phyloP scores from a whole-genome alignment of 2,113 vertebrate genomes.

The Lucifuga dentata region DNA sequence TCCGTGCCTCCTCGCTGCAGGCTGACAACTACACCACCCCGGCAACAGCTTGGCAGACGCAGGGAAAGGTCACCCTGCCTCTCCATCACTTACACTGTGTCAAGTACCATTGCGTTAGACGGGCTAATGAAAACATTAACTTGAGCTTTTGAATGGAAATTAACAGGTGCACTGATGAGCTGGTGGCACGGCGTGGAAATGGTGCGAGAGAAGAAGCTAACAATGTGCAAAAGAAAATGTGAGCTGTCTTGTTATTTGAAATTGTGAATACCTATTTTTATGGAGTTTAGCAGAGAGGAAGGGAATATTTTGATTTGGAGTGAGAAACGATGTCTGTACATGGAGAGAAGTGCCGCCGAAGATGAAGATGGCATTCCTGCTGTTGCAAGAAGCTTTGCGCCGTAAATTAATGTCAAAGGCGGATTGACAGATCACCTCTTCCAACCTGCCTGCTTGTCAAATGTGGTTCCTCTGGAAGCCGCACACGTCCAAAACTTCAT shows the following conservation, averaged over 20 bases:
- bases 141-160: slow-evolving; percentile 62
- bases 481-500: slow-evolving; percentile 19
- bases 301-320: slow-evolving; percentile 30
- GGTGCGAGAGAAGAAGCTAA: not conserved
- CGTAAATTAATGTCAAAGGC: slow-evolving; percentile 59
- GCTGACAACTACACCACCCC: slow-evolving; percentile 67
- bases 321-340: slow-evolving; percentile 30
- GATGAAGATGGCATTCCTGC: slow-evolving; percentile 45
- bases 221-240: not conserved
- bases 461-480: slow-evolving; percentile 46
- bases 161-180: slow-evolving; percentile 65
- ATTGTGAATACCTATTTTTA: no score
- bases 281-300: no score
- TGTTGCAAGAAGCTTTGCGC: slow-evolving; percentile 50
- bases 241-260: no score
- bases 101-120: slow-evolving; percentile 67
- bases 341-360: slow-evolving; percentile 36
- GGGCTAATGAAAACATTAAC: slow-evolving; percentile 72
- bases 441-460: slow-evolving; percentile 50
- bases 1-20: slow-evolving; percentile 62
- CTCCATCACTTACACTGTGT: slow-evolving; percentile 75
- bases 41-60: slow-evolving; percentile 71
- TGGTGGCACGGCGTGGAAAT: slow-evolving; percentile 1
- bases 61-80: slow-evolving; percentile 78
- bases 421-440: slow-evolving; percentile 67